Conservation (phyloP, 2,888 invertebrate genomes). For the Drosophila pegasa region DNA sequence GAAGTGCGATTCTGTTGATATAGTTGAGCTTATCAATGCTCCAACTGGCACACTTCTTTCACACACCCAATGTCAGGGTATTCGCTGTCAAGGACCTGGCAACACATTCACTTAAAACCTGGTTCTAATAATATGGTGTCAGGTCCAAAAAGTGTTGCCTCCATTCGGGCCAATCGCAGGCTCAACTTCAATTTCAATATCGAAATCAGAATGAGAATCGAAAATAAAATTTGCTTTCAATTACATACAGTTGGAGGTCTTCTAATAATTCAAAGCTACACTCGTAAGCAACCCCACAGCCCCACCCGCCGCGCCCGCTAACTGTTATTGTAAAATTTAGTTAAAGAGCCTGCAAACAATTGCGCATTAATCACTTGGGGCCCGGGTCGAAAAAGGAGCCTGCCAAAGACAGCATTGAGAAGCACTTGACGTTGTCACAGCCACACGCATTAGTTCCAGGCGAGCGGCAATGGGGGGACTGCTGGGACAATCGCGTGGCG, state of each 20-base stretch:
- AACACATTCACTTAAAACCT: slow-evolving; percentile 31
- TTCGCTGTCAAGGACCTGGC: slow-evolving; percentile 28
- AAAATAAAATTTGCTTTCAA: slow-evolving; percentile 48
- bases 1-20: too few relatives aligned
- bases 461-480: background rate
- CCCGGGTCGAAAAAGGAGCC: slow-evolving; percentile 17
- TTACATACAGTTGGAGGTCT: slow-evolving; percentile 34
- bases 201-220: slow-evolving; percentile 42
- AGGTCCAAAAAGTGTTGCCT: slow-evolving; percentile 48
- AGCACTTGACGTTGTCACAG: slow-evolving; percentile 20
- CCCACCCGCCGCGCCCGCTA: background rate
- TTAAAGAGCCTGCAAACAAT: slow-evolving; percentile 68
- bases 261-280: slow-evolving; percentile 11
- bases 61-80: background rate
- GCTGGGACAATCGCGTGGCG: background rate
- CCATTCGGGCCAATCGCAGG: slow-evolving; percentile 11
- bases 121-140: slow-evolving; percentile 23
- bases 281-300: background rate
- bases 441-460: slow-evolving; percentile 12
- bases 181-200: slow-evolving; percentile 18
- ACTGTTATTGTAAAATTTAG: slow-evolving; percentile 62
- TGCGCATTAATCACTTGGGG: slow-evolving; percentile 67
- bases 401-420: slow-evolving; percentile 36
- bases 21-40: too few relatives aligned
- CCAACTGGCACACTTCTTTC: background rate